Evolutionary conservation across 2,888 invertebrate species (phyloP), one percentile per base, ranked within the genome.

Genomic region (Limnephilus auricula): DNA sequence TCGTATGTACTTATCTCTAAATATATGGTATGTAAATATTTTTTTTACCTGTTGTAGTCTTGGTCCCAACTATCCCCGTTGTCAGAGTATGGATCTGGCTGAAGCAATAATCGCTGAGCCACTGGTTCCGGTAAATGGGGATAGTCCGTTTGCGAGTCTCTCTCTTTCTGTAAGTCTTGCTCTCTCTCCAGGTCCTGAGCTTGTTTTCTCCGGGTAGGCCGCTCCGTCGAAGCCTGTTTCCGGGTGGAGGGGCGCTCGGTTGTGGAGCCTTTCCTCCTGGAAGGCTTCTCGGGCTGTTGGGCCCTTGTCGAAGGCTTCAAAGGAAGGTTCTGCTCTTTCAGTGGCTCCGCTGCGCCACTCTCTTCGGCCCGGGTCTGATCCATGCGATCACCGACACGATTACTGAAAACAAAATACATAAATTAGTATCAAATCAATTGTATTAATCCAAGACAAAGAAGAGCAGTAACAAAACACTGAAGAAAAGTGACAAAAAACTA

Each of bases 361-460:
- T 86, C 87, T 30, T 78, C 91, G 30, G 84, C 91, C 89, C 85
- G 65, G 78, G 79, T 91, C 79, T 90, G 84, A 90, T 91, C 92
- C 92, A 92, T 92, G 91, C 92, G 92, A 91, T 90, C 83, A 80
- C 50, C 34, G 37, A 80, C 78, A 50, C 89, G 79, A 65, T 65
- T 79, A 50, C 92, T 91, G 89, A 50, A 91, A 92, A 32, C 32
- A 90, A 10, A 45, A 84, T n/a, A 91, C 65, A 32, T n/a, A 40
- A 89, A 89, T 50, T 31, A 32, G 25, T 15, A 34, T 32, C 2
- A 34, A 25, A 15, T 34, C 32, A 34, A 12, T 34, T 82, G 5
- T 32, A 82, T 5, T 2, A 30, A 6, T 32, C 10, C 79, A 30
- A 18, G 0, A 30, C 79, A 12, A 13, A 79, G n/a, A 10, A 79